These are phyloP conservation scores for Promerops cafer DNA, from an alignment of 2,113 vertebrate species.

Conservation along the genomic window DNA sequence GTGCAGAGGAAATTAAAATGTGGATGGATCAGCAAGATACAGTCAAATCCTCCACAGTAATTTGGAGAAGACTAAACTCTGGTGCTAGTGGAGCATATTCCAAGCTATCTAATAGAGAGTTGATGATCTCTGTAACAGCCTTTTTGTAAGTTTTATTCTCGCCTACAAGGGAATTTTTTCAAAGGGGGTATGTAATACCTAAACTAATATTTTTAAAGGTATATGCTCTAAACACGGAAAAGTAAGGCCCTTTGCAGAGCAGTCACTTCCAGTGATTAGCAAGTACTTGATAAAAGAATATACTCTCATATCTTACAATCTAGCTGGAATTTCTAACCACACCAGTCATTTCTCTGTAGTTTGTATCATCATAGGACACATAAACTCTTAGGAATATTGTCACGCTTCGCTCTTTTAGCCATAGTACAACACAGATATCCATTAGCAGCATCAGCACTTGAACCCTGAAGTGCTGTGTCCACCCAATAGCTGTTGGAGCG, in stretches of 20 bases:
- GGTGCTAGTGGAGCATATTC: conserved; percentile 44
- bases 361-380: background rate
- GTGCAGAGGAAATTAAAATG: conserved; percentile 67
- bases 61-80: conserved; percentile 59
- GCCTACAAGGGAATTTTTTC: conserved; percentile 36
- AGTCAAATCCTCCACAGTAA: conserved; percentile 59
- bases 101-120: conserved; percentile 41
- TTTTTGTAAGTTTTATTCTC: conserved; percentile 58
- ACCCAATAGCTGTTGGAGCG: fast-evolving
- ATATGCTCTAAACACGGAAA: background rate
- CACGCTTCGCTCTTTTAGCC: background rate
- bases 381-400: background rate
- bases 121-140: conserved; percentile 58
- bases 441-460: background rate
- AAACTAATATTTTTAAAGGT: conserved; percentile 27
- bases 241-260: background rate
- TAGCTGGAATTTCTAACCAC: background rate
- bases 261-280: background rate
- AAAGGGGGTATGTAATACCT: background rate
- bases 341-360: background rate
- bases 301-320: background rate
- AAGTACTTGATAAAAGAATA: background rate
- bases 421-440: background rate
- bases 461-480: fast-evolving
- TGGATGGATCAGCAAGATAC: conserved; percentile 67